Evolutionary conservation across 2,888 invertebrate genomes (phyloP).

Genomic region (Ommatoiulus sabulosus): DNA sequence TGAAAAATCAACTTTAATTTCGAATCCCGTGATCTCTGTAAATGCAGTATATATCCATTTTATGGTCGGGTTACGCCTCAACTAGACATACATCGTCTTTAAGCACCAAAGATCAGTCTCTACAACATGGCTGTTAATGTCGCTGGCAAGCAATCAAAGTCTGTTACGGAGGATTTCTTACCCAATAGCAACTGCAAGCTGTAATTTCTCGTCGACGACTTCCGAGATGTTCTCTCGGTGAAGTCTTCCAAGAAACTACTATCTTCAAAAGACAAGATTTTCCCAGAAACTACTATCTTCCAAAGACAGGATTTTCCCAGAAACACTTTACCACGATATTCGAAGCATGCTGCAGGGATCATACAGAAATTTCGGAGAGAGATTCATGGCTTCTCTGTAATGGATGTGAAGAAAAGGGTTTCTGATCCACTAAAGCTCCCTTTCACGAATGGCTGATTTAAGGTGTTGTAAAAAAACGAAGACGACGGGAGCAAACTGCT

Average conservation of each 20-base stretch:
- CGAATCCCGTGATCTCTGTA: too few relatives aligned
- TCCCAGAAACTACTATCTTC: neutral
- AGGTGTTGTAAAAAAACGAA: neutral
- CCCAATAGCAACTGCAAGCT: too few relatives aligned
- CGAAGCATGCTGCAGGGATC: neutral
- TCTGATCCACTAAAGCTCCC: neutral
- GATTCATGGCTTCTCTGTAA: neutral
- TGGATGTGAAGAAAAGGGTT: neutral
- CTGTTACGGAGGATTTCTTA: too few relatives aligned
- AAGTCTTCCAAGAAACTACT: neutral
- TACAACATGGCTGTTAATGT: too few relatives aligned
- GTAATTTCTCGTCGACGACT: too few relatives aligned
- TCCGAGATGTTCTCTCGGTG: too few relatives aligned
- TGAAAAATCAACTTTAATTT: too few relatives aligned
- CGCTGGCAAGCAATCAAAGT: too few relatives aligned
- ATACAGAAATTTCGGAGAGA: neutral
- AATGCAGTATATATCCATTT: too few relatives aligned
- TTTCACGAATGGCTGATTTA: conserved; percentile 9
- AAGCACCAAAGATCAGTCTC: too few relatives aligned
- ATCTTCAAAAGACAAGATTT: neutral
- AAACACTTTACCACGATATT: neutral
- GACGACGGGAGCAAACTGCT: neutral
- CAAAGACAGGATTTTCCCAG: neutral
- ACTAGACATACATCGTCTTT: too few relatives aligned
- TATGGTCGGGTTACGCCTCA: too few relatives aligned